Conservation (phyloP, 2,888 invertebrate species). For the Megaustenia siamemsis region DNA sequence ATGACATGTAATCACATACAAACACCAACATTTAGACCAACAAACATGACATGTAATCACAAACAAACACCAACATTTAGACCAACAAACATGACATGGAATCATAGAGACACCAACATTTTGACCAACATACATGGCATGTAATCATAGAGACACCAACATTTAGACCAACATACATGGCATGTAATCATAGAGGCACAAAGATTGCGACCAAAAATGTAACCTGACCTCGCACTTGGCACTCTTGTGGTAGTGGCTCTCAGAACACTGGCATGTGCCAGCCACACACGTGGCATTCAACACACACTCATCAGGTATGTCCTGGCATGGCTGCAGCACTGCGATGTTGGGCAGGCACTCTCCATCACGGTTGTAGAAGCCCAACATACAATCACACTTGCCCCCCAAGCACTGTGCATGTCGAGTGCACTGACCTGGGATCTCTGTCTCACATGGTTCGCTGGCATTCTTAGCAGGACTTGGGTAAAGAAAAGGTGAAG, state of each 20-base stretch:
- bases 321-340: conserved; percentile 5
- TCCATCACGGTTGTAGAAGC: conserved; percentile 42
- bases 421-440: conserved; percentile 44
- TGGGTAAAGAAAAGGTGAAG: neutral
- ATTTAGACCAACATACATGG: too few relatives aligned
- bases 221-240: conserved; percentile 16
- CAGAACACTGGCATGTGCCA: conserved; percentile 46
- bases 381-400: conserved; percentile 33
- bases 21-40: too few relatives aligned
- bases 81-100: too few relatives aligned
- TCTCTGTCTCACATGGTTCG: conserved; percentile 20
- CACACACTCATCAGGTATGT: conserved; percentile 50
- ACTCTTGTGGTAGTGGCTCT: conserved; percentile 40
- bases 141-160: too few relatives aligned
- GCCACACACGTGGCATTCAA: conserved; percentile 29
- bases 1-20: too few relatives aligned
- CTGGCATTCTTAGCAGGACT: conserved; percentile 43
- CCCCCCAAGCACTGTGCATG: conserved; percentile 41
- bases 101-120: too few relatives aligned
- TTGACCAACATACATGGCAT: too few relatives aligned
- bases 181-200: too few relatives aligned
- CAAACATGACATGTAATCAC: too few relatives aligned
- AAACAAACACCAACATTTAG: too few relatives aligned
- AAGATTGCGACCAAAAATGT: too few relatives aligned
- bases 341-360: neutral